Evolutionary conservation across 2,888 invertebrate species (phyloP).

Genomic region (Ormyrus rosae): DNA sequence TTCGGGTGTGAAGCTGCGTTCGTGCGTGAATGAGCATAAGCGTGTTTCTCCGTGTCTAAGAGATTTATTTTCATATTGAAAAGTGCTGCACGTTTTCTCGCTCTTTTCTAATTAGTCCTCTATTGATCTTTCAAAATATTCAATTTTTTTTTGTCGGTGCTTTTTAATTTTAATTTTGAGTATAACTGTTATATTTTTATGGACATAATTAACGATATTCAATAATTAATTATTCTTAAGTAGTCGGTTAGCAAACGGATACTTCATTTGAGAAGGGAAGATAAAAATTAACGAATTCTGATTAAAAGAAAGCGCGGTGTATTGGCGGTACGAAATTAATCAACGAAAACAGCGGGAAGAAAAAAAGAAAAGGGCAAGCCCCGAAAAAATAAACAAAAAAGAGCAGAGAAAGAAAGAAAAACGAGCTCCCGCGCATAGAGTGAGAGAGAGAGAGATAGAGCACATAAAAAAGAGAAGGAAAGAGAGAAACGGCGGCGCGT

Average conservation of each 20-base stretch:
- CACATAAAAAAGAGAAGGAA: neutral
- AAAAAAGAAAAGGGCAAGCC: constrained; percentile 7
- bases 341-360: constrained; percentile 23
- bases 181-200: too few species aligned
- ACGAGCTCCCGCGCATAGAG: neutral
- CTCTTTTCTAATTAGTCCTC: neutral
- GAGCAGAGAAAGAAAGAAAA: constrained; percentile 3
- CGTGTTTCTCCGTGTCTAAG: neutral
- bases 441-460: neutral
- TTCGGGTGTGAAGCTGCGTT: constrained; percentile 58
- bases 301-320: neutral
- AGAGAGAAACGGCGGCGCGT: neutral
- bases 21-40: constrained; percentile 51
- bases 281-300: too few species aligned
- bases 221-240: too few species aligned
- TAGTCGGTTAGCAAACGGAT: too few species aligned
- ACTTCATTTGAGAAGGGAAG: too few species aligned
- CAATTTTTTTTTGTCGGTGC: too few species aligned
- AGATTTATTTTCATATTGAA: constrained; percentile 3
- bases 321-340: constrained; percentile 46
- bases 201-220: too few species aligned
- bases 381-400: constrained; percentile 41
- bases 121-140: neutral
- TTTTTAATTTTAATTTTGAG: too few species aligned
- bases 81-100: neutral